Base-by-base conservation (phyloP, 2,797 vertebrate species). In the Aplochiton taeniatus region DNA sequence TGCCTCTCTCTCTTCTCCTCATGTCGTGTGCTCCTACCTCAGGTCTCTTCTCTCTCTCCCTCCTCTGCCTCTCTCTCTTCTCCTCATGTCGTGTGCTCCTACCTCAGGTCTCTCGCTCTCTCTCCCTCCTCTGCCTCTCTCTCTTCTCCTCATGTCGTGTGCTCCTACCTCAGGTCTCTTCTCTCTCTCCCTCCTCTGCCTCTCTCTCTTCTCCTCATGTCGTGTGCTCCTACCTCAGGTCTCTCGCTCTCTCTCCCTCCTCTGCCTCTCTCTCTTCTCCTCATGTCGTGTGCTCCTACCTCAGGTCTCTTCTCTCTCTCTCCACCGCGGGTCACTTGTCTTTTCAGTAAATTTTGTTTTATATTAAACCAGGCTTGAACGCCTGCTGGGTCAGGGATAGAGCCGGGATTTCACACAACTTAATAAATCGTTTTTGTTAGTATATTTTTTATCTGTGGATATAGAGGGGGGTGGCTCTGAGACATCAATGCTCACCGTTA, bases 71-170 rank as follows among this genome's bases (percentile, higher is more conserved):
- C 31, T 31, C 31, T 31, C 31, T 31, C 31, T 31, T 6, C 2
- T 31, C 31, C n/a, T n/a, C n/a, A n/a, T n/a, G n/a, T n/a, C n/a
- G n/a, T n/a, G n/a, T n/a, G 6, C 31, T 31, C 31, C 31, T 6
- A 31, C 31, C 31, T 31, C 31, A 96, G 92, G 95, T 96, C 60
- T 43, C 11, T 17, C 14, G 8, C 7, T 45, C 16, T 9, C 42
- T 11, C 6, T 58, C 0, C 7, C 14, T 17, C 20, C 46, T 46
- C 43, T 9, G 0, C 9, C 5, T 49, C 12, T n/a, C 16, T 67
- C 19, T 54, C 54, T 16, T 46, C 20, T 49, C 59, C 18, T 9
- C 42, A 8, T 48, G 8, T 66, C n/a, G n/a, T n/a, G n/a, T n/a
- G n/a, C n/a, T n/a, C n/a, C n/a, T n/a, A n/a, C n/a, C n/a, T n/a